Percentiles rank a stretch among this genome's conserved stretches.
phyloP scores from a whole-genome alignment of 1,140 invertebrate genomes.

The Paralvinella palmiformis region DNA sequence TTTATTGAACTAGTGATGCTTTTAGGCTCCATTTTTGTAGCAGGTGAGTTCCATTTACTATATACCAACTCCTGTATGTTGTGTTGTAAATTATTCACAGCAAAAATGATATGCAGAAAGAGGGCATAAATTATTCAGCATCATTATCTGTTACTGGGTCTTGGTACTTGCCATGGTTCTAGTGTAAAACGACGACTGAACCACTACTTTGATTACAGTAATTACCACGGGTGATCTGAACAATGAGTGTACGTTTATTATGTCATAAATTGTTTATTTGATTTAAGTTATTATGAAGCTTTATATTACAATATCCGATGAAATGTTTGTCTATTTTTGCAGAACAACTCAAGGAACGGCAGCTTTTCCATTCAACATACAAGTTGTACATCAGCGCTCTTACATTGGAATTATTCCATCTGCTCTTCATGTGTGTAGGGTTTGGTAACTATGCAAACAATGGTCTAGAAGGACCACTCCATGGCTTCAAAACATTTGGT shows the following conservation, averaged over 20 bases:
- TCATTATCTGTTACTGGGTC: too few relatives aligned
- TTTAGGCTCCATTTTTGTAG: constrained; percentile 33
- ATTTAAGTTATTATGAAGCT: constrained; percentile 4
- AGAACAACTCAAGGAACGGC: constrained; percentile 66
- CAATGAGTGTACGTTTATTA: constrained; percentile 16
- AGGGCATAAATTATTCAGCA: too few relatives aligned
- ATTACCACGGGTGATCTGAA: constrained; percentile 2
- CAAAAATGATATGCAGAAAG: too few relatives aligned
- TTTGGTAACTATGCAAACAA: constrained; percentile 66
- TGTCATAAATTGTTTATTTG: constrained; percentile 20
- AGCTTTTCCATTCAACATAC: constrained; percentile 80
- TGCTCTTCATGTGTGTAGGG: constrained; percentile 61
- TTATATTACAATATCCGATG: constrained; percentile 8
- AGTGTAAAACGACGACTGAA: too few relatives aligned
- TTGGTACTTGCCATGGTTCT: too few relatives aligned
- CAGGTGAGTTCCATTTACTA: constrained; percentile 54
- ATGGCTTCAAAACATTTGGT: constrained; percentile 59
- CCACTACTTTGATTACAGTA: too few relatives aligned
- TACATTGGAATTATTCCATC: constrained; percentile 55
- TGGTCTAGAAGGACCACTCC: constrained; percentile 60
- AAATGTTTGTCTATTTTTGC: constrained; percentile 29
- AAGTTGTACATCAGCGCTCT: constrained; percentile 74
- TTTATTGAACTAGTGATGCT: constrained; percentile 40
- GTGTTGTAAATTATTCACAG: too few relatives aligned
- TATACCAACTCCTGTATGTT: constrained; percentile 17